phyloP scores from a whole-genome alignment of 2,113 vertebrate genomes.

The Scartelaos histophorus region DNA sequence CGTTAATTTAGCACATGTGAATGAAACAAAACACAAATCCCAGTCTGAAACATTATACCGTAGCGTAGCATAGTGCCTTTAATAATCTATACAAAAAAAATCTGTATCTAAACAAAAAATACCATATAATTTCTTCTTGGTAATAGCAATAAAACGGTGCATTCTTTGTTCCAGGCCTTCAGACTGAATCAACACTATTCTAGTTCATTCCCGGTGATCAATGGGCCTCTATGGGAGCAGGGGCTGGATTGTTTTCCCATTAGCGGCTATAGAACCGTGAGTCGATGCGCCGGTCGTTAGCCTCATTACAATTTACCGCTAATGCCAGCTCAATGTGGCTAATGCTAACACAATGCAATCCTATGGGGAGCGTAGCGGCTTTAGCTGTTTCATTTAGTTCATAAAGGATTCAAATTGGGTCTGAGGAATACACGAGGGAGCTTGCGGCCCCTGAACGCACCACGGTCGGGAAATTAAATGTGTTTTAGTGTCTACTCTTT shows the following conservation, averaged over 20 bases:
- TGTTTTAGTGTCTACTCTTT: background rate
- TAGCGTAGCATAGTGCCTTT: background rate
- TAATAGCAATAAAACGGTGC: background rate
- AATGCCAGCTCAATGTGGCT: slow-evolving; percentile 62
- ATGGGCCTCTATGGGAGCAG: slow-evolving; percentile 50
- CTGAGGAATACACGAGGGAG: slow-evolving; percentile 16
- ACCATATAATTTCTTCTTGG: background rate
- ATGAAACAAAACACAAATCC: too few species aligned
- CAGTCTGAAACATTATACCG: too few species aligned
- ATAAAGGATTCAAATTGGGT: slow-evolving; percentile 36
- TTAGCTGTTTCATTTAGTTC: slow-evolving; percentile 30
- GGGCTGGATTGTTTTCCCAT: slow-evolving; percentile 74
- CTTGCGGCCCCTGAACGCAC: background rate
- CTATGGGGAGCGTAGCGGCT: slow-evolving; percentile 49
- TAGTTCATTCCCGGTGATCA: slow-evolving; percentile 34
- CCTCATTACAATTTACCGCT: slow-evolving; percentile 74
- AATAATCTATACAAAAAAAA: background rate
- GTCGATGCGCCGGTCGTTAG: slow-evolving; percentile 75
- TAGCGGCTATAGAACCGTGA: slow-evolving; percentile 68
- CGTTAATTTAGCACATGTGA: too few species aligned
- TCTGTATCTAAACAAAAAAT: background rate
- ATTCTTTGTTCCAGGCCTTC: background rate
- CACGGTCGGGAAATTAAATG: background rate
- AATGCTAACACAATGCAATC: slow-evolving; percentile 33
- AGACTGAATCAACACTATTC: slow-evolving; percentile 3